Evolutionary conservation across 2,888 invertebrate species (phyloP).

Genomic region (Nasonovia ribisnigri): DNA sequence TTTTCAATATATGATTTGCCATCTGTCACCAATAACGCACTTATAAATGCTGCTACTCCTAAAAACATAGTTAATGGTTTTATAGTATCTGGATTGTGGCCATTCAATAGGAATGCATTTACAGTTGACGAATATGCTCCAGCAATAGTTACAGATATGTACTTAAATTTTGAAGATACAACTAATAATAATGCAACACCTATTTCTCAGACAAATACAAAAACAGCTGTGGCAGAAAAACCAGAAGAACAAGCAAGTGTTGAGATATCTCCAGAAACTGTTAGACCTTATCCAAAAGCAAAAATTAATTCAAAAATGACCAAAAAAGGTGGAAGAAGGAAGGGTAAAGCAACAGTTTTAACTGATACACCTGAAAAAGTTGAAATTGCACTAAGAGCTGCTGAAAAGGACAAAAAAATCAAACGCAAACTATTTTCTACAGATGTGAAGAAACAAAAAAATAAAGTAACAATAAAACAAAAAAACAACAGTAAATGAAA

Average conservation of each 20-base stretch:
- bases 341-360: conserved; percentile 1
- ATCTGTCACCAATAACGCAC: conserved; percentile 66
- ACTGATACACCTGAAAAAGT: neutral
- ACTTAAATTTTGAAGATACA: neutral
- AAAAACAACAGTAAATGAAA: conserved; percentile 19
- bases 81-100: conserved; percentile 67
- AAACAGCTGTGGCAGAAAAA: neutral
- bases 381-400: neutral
- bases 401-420: neutral
- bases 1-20: conserved; percentile 68
- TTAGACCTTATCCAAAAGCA: neutral
- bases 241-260: neutral
- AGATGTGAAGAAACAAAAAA: neutral
- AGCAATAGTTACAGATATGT: conserved; percentile 23
- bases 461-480: neutral
- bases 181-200: neutral
- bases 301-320: neutral
- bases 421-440: conserved; percentile 1
- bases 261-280: neutral
- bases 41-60: conserved; percentile 68
- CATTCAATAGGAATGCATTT: conserved; percentile 67
- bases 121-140: conserved; percentile 65
- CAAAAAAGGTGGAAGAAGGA: neutral
- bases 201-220: conserved; percentile 5
- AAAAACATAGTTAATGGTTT: conserved; percentile 68